phyloP scores from a whole-genome alignment of 2,113 vertebrate genomes.

The Polypterus bichir region DNA sequence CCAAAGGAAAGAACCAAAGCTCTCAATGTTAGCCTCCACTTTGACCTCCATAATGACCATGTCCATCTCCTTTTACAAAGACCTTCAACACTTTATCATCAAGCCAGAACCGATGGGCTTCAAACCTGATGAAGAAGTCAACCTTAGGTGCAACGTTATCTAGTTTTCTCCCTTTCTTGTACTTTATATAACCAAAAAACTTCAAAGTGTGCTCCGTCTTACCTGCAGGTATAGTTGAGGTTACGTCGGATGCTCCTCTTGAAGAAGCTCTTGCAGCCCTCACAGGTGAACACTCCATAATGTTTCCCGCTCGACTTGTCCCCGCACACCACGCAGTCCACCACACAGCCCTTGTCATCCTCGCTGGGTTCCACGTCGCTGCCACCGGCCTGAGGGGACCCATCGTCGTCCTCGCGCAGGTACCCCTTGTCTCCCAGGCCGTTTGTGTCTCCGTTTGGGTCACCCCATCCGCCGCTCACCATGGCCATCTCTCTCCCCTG shows the following conservation, averaged over 20 bases:
- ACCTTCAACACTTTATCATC: too few relatives aligned
- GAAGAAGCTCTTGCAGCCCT: conserved; percentile 92
- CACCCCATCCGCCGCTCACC: conserved; percentile 84
- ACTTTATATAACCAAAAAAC: too few relatives aligned
- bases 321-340: conserved; percentile 82
- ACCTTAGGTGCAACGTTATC: too few relatives aligned
- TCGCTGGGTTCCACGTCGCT: conserved; percentile 77
- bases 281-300: conserved; percentile 86
- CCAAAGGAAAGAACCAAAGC: too few relatives aligned
- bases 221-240: conserved; percentile 90
- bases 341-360: conserved; percentile 69
- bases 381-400: conserved; percentile 70
- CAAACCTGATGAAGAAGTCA: too few relatives aligned
- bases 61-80: too few relatives aligned
- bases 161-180: too few relatives aligned
- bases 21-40: too few relatives aligned
- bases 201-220: conserved; percentile 9
- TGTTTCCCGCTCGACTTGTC: conserved; percentile 86
- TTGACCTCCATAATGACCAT: too few relatives aligned
- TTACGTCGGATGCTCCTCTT: conserved; percentile 81
- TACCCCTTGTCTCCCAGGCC: conserved; percentile 61
- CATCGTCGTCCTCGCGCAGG: conserved; percentile 66
- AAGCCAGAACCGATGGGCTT: too few relatives aligned
- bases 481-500: conserved; percentile 69
- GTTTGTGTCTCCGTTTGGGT: conserved; percentile 69